These are phyloP conservation scores for Hystrix brachyura DNA, from an alignment of 2,113 vertebrate genomes.

Conservation along the genomic window DNA sequence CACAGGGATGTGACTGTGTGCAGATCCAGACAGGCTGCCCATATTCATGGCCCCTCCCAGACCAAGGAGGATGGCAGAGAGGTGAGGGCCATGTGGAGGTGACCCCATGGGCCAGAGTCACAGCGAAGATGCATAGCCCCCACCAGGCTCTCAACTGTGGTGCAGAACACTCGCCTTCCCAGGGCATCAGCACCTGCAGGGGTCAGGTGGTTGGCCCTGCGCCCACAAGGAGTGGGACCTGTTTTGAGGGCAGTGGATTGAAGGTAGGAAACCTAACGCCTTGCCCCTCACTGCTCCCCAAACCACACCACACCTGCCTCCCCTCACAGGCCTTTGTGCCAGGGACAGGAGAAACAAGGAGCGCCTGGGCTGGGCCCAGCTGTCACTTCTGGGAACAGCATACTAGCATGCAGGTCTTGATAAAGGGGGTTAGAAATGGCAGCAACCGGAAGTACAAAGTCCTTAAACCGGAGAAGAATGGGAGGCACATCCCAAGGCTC, in stretches of 20 bases:
- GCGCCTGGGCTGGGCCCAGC: too few species aligned
- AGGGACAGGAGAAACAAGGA: background rate
- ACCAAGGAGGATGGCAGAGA: background rate
- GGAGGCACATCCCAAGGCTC: background rate
- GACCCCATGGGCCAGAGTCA: background rate
- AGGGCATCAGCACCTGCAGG: too few species aligned
- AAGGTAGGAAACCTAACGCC: background rate
- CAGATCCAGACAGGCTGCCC: background rate
- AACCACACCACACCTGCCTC: background rate
- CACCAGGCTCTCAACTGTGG: background rate
- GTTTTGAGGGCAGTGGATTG: too few species aligned
- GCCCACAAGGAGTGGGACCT: fast-evolving
- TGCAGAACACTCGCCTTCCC: fast-evolving
- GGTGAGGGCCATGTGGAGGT: background rate
- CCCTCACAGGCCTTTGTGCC: background rate
- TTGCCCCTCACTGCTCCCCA: background rate
- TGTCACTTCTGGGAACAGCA: background rate
- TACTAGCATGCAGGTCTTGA: background rate
- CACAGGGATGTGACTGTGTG: background rate
- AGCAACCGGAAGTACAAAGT: background rate
- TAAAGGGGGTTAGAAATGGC: background rate
- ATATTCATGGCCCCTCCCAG: background rate
- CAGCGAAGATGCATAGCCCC: background rate
- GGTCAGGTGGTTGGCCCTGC: fast-evolving
- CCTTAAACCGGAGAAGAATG: background rate